Evolutionary conservation across 2,888 invertebrate species (phyloP), one percentile per base, ranked within the genome.

Genomic region (Drosophila infuscata): DNA sequence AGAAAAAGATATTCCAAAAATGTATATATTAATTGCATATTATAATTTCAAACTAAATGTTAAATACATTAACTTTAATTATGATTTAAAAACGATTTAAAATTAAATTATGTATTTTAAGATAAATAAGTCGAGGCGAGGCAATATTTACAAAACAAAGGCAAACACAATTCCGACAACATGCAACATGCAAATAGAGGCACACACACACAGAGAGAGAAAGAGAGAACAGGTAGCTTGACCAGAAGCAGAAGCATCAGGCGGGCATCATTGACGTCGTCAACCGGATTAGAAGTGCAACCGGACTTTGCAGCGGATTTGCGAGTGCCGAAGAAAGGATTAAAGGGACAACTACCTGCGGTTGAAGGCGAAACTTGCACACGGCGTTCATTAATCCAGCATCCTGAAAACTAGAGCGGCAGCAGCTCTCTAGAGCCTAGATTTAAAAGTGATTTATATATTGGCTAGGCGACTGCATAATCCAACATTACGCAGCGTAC

Each of bases 261-360:
- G 48, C 67, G 48, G 17, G 49, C 72, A 76, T 72, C 73, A 82
- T 76, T 82, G 79, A 84, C 79, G 75, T 68, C 57, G 83, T 67
- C 77, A 73, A 88, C 83, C 87, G 87, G 90, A 88, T 87, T 90
- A 90, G 75, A 70, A 69, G 58, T 81, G 73, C 78, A 78, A 86
- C 88, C 90, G 85, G 90, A 90, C 74, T 86, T 90, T 70, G 72
- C 60, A 67, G 70, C 74, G 75, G 77, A 79, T 81, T 83, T 76
- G 57, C 6, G 74, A 64, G 60, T 58, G 67, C 62, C 62, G 63
- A 63, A 74, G 87, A 88, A 88, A 90, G 88, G 90, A 89, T 88
- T 88, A 90, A 90, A 68, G 61, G 66, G 51, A 38, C 54, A 7
- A 30, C 86, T 86, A 86, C 85, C 85, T 86, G 85, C 29, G 7